These are phyloP conservation scores for Gracilinanus agilis DNA, from an alignment of 2,113 vertebrate species.

Conservation along the genomic window DNA sequence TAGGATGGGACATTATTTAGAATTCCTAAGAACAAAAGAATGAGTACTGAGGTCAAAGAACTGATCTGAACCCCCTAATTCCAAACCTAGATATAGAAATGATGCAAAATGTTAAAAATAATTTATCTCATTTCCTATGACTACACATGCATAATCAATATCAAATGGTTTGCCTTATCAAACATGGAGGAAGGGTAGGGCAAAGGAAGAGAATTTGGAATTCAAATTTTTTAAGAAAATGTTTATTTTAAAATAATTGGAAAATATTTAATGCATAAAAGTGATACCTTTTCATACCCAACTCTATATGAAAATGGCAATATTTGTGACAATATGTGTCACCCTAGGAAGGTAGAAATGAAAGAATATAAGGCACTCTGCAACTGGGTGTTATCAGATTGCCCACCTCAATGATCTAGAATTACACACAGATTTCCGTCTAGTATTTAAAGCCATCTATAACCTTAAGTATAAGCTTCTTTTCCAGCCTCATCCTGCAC, in stretches of 20 bases:
- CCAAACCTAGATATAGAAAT: too few species aligned
- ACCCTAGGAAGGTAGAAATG: conserved; percentile 49
- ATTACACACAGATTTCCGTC: not conserved
- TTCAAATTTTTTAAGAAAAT: not conserved
- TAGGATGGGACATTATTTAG: too few species aligned
- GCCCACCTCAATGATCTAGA: not conserved
- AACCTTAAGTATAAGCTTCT: not conserved
- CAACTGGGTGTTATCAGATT: conserved; percentile 39
- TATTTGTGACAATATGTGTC: not conserved
- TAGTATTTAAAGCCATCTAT: not conserved
- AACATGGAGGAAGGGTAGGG: not conserved
- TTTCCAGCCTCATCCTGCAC: not conserved
- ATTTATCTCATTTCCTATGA: not conserved
- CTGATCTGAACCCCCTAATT: too few species aligned
- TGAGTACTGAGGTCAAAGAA: too few species aligned
- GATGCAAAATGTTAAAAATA: too few species aligned
- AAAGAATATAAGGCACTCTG: conserved; percentile 22
- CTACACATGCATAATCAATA: not conserved
- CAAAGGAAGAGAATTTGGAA: not conserved
- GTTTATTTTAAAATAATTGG: not conserved
- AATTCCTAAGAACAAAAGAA: too few species aligned
- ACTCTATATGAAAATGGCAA: conserved; percentile 14
- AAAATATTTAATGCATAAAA: not conserved
- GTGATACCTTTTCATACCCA: not conserved
- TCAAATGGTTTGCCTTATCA: not conserved